Evolutionary conservation across 2,113 vertebrate genomes (phyloP), one percentile per base, ranked within the genome.

Genomic region (Hydropotes inermis): DNA sequence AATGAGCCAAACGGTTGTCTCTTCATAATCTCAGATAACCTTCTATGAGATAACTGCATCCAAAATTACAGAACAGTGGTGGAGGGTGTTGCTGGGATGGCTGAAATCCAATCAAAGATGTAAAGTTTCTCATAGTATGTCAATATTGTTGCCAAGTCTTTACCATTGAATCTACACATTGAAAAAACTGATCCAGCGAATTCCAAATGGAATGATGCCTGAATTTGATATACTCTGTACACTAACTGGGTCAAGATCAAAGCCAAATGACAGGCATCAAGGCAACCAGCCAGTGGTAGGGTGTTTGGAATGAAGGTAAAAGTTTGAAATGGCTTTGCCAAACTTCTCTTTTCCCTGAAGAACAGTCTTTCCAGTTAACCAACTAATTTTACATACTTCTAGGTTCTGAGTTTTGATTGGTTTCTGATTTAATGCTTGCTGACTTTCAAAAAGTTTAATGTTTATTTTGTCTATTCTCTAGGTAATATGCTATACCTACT

Each of bases 1-100:
- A 98, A 99, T 98, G 98, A 99, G 98, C 98, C 98, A 98, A 98
- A 98, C 92, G 98, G 96, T 99, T 98, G 97, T 99, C 98, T 98
- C 97, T 98, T 98, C 96, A 97, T 98, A 99, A 98, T 98, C 98
- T 98, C 97, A 83, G 96, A 97, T 98, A 98, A 97, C 98, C 98
- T 99, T 99, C 98, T 99, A 98, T 98, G 98, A 97, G 95, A 90
- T 98, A 98, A 98, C 98, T 74, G 45, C 96, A 98, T 99, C 98
- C 98, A 98, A 98, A 98, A 98, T 98, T 98, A 88, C 92, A 98
- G 52, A 95, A 52, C 82, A 95, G 16, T 76, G 92, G 95, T 87
- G 54, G 81, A 98, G 91, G 61, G 97, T 98, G 92, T 98, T 94
- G 93, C 3, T 98, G 96, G 94, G 61, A 90, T 98, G 98, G 98